Evolutionary conservation across 1,140 invertebrate genomes (phyloP).

Genomic region (Drosophila paulistorum): DNA sequence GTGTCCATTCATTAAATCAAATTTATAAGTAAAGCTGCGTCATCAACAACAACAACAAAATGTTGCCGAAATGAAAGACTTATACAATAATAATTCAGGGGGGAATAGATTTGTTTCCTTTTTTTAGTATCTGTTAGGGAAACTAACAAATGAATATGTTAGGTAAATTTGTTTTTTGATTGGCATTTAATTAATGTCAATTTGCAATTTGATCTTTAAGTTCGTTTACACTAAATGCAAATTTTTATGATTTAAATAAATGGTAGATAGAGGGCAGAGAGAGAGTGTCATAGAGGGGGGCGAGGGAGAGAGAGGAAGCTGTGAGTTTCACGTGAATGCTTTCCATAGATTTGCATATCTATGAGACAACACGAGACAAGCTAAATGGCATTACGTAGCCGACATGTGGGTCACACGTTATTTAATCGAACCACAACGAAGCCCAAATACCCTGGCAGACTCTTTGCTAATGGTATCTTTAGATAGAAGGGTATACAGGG

Average conservation of each 20-base stretch:
- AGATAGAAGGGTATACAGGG: too few species aligned
- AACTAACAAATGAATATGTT: not conserved
- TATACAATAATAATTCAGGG: not conserved
- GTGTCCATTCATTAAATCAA: constrained; percentile 10
- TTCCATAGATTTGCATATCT: constrained; percentile 49
- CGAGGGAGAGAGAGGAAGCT: not conserved
- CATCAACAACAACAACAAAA: not conserved
- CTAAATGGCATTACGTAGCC: constrained; percentile 46
- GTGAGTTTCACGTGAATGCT: constrained; percentile 51
- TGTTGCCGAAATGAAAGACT: not conserved
- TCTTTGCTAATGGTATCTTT: too few species aligned
- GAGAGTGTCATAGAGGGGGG: not conserved
- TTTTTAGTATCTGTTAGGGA: not conserved
- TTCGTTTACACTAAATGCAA: constrained; percentile 68
- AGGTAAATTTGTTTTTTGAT: not conserved
- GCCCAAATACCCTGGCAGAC: too few species aligned
- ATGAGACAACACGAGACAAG: constrained; percentile 9
- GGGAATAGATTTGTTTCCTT: not conserved
- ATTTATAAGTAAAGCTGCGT: constrained; percentile 2
- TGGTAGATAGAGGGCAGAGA: not conserved
- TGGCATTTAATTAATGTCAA: constrained; percentile 12
- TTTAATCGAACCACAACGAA: not conserved
- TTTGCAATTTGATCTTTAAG: constrained; percentile 28
- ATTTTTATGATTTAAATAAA: constrained; percentile 9
- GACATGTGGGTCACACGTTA: constrained; percentile 48